Base-by-base conservation (phyloP, 1,140 invertebrate species). In the Rhizoglyphus robini region DNA sequence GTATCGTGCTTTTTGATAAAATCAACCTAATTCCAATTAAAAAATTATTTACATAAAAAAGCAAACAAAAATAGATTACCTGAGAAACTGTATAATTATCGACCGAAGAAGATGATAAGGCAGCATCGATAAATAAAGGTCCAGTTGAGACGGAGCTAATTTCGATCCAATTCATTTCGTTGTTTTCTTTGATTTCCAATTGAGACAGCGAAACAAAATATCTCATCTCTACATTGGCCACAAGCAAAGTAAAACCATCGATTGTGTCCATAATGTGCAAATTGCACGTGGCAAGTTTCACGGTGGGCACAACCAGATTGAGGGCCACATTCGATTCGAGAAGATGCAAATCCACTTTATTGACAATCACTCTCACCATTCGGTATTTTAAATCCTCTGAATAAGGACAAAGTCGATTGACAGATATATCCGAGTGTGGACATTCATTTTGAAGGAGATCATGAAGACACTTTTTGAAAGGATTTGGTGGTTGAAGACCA, bases 361-460 rank as follows among this genome's bases (percentile, higher is more conserved):
- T 95, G 27, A 99, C 79, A 1, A 90, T 87, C 1, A 96, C 79
- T 27, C 95, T 80, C 4, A 88, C 87, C 85, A 98, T 89, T 71
- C 86, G 83, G 73, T 99, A 99, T 73, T 98, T 98, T 32, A 98
- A 87, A 72, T 93, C 87, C 70, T 92, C 89, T 0, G 85, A 81
- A 46, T 85, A 85, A 5, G 89, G 90, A 75, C 90, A 94, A 25
- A 82, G 72, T 13, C 81, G 83, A 67, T 82, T 82, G 48, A 81
- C 76, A 73, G 86, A 83, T 29, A 29, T 2, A 25, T 67, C 63
- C n/a, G 84, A 86, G 68, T 88, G 82, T 3, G 81, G 75, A 71
- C 91, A 95, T 65, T 84, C 75, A 11, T 84, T 79, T 66, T 87
- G 88, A 25, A 85, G 83, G 27, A 86, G 71, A 64, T 87, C 86